Conservation (phyloP, 2,888 invertebrate genomes). For the Eurytoma adleriae region DNA sequence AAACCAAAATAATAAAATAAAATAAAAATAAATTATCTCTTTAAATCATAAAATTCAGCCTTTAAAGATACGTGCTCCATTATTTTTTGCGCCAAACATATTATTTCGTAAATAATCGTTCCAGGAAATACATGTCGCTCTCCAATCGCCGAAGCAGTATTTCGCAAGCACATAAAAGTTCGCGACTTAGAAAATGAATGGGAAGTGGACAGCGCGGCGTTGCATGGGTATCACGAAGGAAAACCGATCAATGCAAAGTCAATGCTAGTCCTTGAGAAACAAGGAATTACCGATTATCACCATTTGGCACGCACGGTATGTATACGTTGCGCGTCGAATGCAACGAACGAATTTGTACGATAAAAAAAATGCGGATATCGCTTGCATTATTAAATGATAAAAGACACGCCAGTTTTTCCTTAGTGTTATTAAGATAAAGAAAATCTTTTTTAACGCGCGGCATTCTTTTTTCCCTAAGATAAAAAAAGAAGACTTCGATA, state of each 20-base stretch:
- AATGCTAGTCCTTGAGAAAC: slow-evolving; percentile 82
- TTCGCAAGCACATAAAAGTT: slow-evolving; percentile 84
- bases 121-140: slow-evolving; percentile 82
- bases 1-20: no score
- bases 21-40: no score
- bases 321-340: slow-evolving; percentile 19
- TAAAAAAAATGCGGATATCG: neutral
- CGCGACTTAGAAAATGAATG: slow-evolving; percentile 81
- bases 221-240: slow-evolving; percentile 91
- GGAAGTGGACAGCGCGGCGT: slow-evolving; percentile 93
- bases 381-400: neutral
- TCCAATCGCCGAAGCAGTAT: slow-evolving; percentile 96
- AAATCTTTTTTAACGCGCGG: no score
- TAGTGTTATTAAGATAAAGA: no score
- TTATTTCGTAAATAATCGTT: no score
- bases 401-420: no score
- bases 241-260: slow-evolving; percentile 88
- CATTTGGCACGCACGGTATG: slow-evolving; percentile 87
- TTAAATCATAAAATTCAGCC: no score
- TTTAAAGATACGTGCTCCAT: no score
- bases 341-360: neutral
- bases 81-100: no score
- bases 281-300: slow-evolving; percentile 82
- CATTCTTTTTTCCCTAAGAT: slow-evolving; percentile 78
- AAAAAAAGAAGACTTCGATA: slow-evolving; percentile 83